Conservation (phyloP, 1,140 invertebrate species). For the Liolophura sinensis region DNA sequence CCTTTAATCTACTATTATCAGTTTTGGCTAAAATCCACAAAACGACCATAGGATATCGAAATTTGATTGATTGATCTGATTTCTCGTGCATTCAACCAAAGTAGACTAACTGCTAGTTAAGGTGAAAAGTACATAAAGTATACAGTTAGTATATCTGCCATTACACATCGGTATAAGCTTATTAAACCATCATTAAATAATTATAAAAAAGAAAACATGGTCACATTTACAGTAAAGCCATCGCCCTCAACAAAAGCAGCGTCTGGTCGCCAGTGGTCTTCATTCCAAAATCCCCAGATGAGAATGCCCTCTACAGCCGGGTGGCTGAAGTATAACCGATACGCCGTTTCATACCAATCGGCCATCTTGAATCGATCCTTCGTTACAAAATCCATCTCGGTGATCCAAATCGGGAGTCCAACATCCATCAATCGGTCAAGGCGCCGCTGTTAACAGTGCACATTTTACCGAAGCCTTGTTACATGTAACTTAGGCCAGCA, state of each 20-base stretch:
- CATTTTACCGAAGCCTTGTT: background rate
- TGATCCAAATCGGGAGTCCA: constrained; percentile 18
- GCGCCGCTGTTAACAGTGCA: constrained; percentile 2
- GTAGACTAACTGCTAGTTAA: too few relatives aligned
- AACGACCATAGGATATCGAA: too few relatives aligned
- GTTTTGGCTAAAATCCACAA: too few relatives aligned
- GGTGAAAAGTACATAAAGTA: too few relatives aligned
- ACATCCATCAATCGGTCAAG: constrained; percentile 6
- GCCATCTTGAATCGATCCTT: constrained; percentile 16
- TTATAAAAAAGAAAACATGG: too few relatives aligned
- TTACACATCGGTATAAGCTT: too few relatives aligned
- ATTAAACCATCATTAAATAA: too few relatives aligned
- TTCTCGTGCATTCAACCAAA: too few relatives aligned
- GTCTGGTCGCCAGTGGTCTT: background rate
- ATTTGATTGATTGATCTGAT: too few relatives aligned
- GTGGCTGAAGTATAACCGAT: constrained; percentile 6
- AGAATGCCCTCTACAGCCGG: constrained; percentile 9
- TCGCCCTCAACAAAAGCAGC: background rate
- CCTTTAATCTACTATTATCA: too few relatives aligned
- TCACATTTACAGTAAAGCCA: background rate
- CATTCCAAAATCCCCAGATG: constrained; percentile 10
- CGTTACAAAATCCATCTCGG: constrained; percentile 9
- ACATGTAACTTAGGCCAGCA: background rate
- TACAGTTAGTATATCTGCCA: too few relatives aligned
- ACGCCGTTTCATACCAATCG: background rate